A percentile compares a stretch with the other conserved stretches of the same genome.
These are phyloP conservation scores for Darevskia mixta DNA, from an alignment of 2,797 vertebrate species.

Conservation along the genomic window DNA sequence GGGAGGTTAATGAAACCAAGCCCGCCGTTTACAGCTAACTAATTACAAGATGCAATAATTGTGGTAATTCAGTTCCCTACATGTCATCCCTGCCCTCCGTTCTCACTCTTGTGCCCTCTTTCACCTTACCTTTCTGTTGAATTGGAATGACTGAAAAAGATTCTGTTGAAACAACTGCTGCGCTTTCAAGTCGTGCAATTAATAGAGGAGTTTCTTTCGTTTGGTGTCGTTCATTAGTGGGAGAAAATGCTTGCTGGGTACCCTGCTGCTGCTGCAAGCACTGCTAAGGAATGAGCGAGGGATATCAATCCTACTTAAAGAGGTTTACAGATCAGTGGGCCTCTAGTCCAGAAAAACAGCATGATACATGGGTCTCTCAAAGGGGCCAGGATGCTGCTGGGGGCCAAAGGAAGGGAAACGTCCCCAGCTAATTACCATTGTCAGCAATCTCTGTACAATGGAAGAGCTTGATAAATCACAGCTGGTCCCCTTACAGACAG, in stretches of 20 bases:
- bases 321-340: not conserved
- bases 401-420: not conserved
- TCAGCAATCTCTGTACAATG: constrained; percentile 13
- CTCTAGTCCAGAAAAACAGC: constrained; percentile 39
- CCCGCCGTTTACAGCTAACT: not conserved
- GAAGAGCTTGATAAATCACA: not conserved
- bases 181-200: constrained; percentile 33
- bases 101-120: not conserved
- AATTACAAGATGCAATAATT: constrained; percentile 14
- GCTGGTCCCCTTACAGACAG: not conserved
- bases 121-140: constrained; percentile 8
- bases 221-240: constrained; percentile 30
- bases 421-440: constrained; percentile 11
- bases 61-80: not conserved
- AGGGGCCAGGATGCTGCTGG: constrained; percentile 15
- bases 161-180: not conserved
- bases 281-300: not conserved
- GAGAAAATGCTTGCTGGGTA: constrained; percentile 19
- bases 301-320: constrained; percentile 12
- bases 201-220: constrained; percentile 28
- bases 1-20: constrained; percentile 28
- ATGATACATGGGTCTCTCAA: not conserved
- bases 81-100: constrained; percentile 9
- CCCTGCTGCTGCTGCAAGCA: constrained; percentile 22
- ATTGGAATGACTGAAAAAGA: not conserved